Percentiles rank a stretch among this genome's conserved stretches.
Conservation (phyloP, 2,888 invertebrate genomes). For the Ophonus ardosiacus region DNA sequence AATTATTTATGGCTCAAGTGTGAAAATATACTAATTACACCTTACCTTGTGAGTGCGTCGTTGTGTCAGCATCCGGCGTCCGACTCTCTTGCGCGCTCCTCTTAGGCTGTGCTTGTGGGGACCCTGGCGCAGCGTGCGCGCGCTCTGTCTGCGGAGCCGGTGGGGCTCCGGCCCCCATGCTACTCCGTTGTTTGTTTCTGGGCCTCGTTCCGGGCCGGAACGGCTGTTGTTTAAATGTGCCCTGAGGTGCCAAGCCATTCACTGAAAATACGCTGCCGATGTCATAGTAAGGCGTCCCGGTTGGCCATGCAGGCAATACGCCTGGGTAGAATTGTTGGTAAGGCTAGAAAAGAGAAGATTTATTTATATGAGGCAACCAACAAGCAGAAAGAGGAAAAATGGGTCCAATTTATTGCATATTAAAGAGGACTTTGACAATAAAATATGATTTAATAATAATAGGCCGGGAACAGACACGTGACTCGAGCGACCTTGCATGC, state of each 20-base stretch:
- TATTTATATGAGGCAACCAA: neutral
- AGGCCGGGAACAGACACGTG: too few relatives aligned
- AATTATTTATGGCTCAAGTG: neutral
- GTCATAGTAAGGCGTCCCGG: conserved; percentile 80
- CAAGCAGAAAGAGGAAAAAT: too few relatives aligned
- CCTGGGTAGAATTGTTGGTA: conserved; percentile 82
- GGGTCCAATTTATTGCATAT: too few relatives aligned
- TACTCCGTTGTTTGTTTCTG: conserved; percentile 70
- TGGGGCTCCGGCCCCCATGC: conserved; percentile 21
- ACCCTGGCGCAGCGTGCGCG: conserved; percentile 70
- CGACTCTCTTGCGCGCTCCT: neutral
- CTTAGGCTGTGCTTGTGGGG: conserved; percentile 72
- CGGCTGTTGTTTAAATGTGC: conserved; percentile 78
- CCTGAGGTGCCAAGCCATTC: conserved; percentile 85
- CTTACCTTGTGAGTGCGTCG: conserved; percentile 12
- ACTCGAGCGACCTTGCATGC: too few relatives aligned
- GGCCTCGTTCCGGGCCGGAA: conserved; percentile 75
- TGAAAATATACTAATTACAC: neutral
- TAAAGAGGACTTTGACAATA: too few relatives aligned
- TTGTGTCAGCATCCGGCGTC: conserved; percentile 15
- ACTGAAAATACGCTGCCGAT: conserved; percentile 84
- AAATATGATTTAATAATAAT: too few relatives aligned
- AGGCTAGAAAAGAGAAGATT: conserved; percentile 72
- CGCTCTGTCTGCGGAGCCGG: conserved; percentile 65
- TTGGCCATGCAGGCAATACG: conserved; percentile 79